Base-by-base conservation (phyloP, 2,888 invertebrate genomes). In the Leptinotarsa tumamoca region DNA sequence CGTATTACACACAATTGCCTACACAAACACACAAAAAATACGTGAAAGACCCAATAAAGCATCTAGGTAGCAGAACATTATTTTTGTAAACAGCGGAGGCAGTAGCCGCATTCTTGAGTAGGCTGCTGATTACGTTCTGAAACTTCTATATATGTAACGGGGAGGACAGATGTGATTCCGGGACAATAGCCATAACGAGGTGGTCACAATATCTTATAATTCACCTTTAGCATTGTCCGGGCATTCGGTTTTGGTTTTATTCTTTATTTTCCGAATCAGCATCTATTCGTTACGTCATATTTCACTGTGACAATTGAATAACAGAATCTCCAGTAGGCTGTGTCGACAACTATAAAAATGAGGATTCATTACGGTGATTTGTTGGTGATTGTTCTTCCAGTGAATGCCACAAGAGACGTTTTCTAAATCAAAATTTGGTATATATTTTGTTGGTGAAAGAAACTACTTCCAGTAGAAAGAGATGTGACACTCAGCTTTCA, bases 181-280 rank as follows among this genome's bases (percentile, higher is more conserved):
- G 80, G 81, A 87, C 87, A 87, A 87, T 87, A 81, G 85, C 81
- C 80, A 84, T 87, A 88, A 88, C 88, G 88, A 88, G 87, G 85
- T 85, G 85, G 84, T 83, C 79, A 82, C 81, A 82, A 82, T 82
- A 82, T 83, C 81, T 79, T 80, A 83, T 82, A 83, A 83, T 83
- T 83, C 82, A 79, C 77, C 78, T 78, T 75, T 71, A 68, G 76
- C 78, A 78, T 76, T 77, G 75, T 67, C 77, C 74, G 77, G 49
- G 17, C 54, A 50, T 75, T 77, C 72, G 74, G 78, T 76, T 73
- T 69, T 78, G 74, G 78, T 80, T 80, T 77, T 75, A 72, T 78
- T 78, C 71, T 70, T 72, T 68, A 76, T 73, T 76, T 75, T 69
- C 73, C 66, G 74, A 72, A 73, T 72, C 67, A 75, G 70, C 80